A percentile compares a stretch with the other conserved stretches of the same genome.
Conservation (phyloP, 2,113 vertebrate species). For the Saimiri boliviensis region DNA sequence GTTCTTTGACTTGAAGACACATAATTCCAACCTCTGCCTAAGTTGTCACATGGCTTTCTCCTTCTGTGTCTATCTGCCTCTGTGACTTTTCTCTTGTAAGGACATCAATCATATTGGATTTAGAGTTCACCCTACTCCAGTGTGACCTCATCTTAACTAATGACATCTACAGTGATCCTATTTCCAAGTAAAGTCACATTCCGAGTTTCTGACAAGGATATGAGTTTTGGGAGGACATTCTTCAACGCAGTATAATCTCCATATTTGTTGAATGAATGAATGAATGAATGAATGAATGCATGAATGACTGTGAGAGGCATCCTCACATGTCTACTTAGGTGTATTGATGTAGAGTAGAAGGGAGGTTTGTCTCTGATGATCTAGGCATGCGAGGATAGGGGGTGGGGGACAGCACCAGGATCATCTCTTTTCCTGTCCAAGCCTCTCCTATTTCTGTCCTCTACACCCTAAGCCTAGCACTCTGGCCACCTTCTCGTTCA, state of each 20-base stretch:
- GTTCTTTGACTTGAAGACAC: no score
- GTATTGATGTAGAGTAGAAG: neutral
- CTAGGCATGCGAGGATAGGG: neutral
- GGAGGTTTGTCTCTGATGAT: neutral
- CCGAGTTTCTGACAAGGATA: neutral
- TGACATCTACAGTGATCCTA: neutral
- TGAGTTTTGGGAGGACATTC: neutral
- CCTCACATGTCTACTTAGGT: neutral
- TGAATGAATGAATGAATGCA: neutral
- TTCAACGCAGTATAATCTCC: neutral
- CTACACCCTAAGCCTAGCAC: neutral
- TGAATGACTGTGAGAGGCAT: neutral
- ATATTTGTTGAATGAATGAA: neutral
- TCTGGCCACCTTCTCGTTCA: neutral
- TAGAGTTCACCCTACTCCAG: neutral
- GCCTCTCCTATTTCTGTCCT: neutral
- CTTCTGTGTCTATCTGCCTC: neutral
- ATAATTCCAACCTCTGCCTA: accelerated
- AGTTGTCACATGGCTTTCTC: neutral
- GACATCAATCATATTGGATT: neutral
- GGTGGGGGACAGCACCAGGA: neutral
- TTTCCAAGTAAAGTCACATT: neutral
- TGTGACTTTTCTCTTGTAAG: neutral
- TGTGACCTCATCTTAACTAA: neutral
- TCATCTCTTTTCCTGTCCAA: accelerated